Evolutionary conservation across 1,140 invertebrate genomes (phyloP).

Genomic region (Drosophila setifemur): DNA sequence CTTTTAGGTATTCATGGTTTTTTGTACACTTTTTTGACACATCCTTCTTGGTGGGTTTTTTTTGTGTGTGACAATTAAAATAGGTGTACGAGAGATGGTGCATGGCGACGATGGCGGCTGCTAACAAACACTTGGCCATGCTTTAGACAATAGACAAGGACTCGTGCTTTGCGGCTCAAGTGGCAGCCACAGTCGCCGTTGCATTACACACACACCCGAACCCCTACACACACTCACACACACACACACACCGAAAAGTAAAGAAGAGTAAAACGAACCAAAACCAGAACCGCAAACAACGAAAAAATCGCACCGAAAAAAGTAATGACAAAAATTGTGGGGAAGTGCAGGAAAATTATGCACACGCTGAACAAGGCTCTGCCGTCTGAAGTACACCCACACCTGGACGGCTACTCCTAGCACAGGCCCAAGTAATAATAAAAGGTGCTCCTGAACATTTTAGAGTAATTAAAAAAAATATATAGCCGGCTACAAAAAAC

Average conservation of each 20-base stretch:
- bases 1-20: conserved; percentile 26
- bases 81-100: conserved; percentile 72
- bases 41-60: conserved; percentile 40
- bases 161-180: conserved; percentile 76
- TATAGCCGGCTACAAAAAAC: conserved; percentile 34
- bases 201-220: conserved; percentile 9
- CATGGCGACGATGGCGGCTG: conserved; percentile 52
- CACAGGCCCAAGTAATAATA: conserved; percentile 53
- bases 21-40: conserved; percentile 51
- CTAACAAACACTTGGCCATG: conserved; percentile 80
- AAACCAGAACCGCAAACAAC: conserved; percentile 41
- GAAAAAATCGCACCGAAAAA: conserved; percentile 63
- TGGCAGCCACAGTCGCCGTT: conserved; percentile 54
- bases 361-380: conserved; percentile 61
- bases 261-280: conserved; percentile 1
- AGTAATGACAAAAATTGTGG: conserved; percentile 78
- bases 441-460: conserved; percentile 76
- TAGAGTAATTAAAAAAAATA: conserved; percentile 81
- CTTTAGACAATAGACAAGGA: conserved; percentile 80
- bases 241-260: conserved; percentile 7
- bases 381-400: conserved; percentile 59
- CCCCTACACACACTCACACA: background rate
- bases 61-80: conserved; percentile 76
- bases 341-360: conserved; percentile 77
- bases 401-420: background rate